These are phyloP conservation scores for Artibeus lituratus DNA, from an alignment of 2,797 vertebrate genomes.

Conservation along the genomic window DNA sequence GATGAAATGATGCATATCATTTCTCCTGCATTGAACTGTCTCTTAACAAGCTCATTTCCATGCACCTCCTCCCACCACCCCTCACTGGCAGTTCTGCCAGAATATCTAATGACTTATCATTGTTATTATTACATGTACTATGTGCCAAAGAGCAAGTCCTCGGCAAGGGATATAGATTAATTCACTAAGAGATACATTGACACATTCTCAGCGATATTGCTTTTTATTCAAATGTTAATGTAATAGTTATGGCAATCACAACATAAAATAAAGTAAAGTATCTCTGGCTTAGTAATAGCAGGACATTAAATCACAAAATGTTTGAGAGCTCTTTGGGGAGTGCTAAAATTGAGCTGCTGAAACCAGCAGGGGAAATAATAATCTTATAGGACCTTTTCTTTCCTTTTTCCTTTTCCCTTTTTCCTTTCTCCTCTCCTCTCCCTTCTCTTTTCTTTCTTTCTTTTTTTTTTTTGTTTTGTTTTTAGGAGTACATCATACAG, in stretches of 20 bases:
- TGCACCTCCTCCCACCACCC: accelerated
- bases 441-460: too few relatives aligned
- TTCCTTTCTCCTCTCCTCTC: too few relatives aligned
- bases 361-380: neutral
- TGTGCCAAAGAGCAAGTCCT: neutral
- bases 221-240: slow-evolving; percentile 32
- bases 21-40: neutral
- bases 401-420: too few relatives aligned
- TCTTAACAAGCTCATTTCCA: neutral
- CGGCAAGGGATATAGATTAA: neutral
- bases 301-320: slow-evolving; percentile 10
- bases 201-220: neutral
- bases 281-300: slow-evolving; percentile 2
- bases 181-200: neutral
- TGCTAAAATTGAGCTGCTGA: neutral
- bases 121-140: neutral
- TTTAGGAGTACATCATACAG: neutral
- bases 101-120: neutral
- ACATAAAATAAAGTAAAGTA: slow-evolving; percentile 46
- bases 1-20: neutral
- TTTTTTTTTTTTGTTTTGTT: neutral
- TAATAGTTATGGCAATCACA: neutral
- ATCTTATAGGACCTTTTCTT: neutral
- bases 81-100: neutral
- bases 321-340: neutral